Evolutionary conservation across 2,888 invertebrate species (phyloP), one percentile per base, ranked within the genome.

Genomic region (Parnassius glacialis): DNA sequence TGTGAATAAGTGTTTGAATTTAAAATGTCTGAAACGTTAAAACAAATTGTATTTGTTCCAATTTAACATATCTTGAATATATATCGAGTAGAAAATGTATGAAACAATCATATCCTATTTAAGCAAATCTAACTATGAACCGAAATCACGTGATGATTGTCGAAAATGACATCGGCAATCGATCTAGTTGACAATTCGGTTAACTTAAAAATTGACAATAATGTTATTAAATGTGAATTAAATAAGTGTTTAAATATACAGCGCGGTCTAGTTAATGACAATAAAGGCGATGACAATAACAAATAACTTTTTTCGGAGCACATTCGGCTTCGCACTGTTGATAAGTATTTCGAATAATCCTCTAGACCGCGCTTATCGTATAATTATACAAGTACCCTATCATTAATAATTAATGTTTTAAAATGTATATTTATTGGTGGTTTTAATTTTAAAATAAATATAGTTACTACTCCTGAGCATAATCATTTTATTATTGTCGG

Each of bases 381-480:
- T 80, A 80, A 72, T 66, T 82, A 78, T 82, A 82, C 80, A 81
- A 78, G 70, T 82, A 83, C 79, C 13, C 73, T 79, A 83, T 78
- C 75, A 74, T 69, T 81, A 79, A 78, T 81, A 79, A 78, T 81
- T 80, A 85, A 87, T 81, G 82, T 87, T 84, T 83, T 82, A 82
- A 83, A 83, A 80, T 85, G 84, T 87, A 83, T 89, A 87, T 85
- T 83, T 84, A 85, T 88, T 87, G 86, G 85, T 89, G 89, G 76
- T 85, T 88, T 87, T 82, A 85, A 87, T 83, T 87, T 86, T 84
- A 79, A 84, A 90, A 90, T 89, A 90, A 90, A 90, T 79, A 85
- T 89, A 90, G 87, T 86, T 86, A 87, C 84, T 87, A 88, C 80
- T 90, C 87, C 88, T 83, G 88, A 87, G 87, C 89, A 90, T 71